A percentile compares a stretch with the other conserved stretches of the same genome.
These are phyloP conservation scores for Gallinago solitaria DNA, from an alignment of 2,797 vertebrate species.

Conservation along the genomic window DNA sequence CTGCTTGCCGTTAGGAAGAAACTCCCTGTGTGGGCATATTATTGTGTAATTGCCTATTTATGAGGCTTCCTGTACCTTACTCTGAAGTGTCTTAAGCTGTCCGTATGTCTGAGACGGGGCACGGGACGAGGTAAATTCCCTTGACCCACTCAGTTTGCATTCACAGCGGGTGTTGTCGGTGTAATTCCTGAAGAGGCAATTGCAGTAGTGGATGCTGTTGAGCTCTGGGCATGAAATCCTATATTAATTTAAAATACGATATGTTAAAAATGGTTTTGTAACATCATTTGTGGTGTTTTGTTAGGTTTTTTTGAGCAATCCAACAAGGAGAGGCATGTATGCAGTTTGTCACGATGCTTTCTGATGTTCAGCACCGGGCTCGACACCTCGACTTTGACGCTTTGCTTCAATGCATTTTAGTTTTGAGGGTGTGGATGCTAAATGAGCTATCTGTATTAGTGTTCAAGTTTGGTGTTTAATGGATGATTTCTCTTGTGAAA, in stretches of 20 bases:
- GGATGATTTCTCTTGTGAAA: background rate
- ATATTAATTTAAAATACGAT: accelerated
- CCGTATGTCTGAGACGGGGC: background rate
- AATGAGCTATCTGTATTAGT: background rate
- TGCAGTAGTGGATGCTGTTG: background rate
- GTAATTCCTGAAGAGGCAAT: background rate
- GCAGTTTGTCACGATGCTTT: background rate
- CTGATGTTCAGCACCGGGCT: background rate
- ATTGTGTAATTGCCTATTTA: background rate
- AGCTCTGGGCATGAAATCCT: background rate
- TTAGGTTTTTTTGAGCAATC: too few species aligned
- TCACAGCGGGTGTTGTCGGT: background rate
- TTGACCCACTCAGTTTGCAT: accelerated
- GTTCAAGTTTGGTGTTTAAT: background rate
- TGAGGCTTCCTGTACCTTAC: background rate
- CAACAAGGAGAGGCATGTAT: accelerated
- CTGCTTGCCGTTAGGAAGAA: background rate
- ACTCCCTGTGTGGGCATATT: background rate
- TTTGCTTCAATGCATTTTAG: accelerated
- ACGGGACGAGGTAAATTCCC: background rate
- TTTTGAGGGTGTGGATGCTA: background rate
- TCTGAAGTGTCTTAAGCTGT: background rate
- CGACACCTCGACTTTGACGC: accelerated
- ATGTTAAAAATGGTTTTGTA: background rate
- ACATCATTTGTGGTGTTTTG: accelerated